A percentile compares a stretch with the other conserved stretches of the same genome.
Evolutionary conservation across 1,140 invertebrate species (phyloP).

Genomic region (Heliothis subflexa): DNA sequence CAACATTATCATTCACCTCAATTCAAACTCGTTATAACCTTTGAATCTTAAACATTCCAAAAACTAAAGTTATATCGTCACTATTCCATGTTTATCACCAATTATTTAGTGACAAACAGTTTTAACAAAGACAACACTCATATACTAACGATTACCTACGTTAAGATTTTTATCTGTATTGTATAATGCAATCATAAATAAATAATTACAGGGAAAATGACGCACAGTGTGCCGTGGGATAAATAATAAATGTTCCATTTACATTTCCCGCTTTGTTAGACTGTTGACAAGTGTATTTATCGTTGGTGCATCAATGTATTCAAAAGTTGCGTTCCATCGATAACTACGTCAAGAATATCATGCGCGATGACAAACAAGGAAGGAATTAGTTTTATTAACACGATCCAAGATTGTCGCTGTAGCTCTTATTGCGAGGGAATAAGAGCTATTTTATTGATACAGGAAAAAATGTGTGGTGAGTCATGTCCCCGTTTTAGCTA

Average conservation of each 20-base stretch:
- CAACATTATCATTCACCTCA: too few relatives aligned
- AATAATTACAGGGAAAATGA: not conserved
- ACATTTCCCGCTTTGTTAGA: conserved; percentile 1
- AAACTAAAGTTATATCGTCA: too few relatives aligned
- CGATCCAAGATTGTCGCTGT: not conserved
- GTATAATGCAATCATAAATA: conserved; percentile 1
- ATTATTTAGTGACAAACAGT: too few relatives aligned
- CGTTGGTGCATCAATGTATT: not conserved
- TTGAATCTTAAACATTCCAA: too few relatives aligned
- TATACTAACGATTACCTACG: not conserved
- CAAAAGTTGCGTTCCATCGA: not conserved
- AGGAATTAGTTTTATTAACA: conserved; percentile 33
- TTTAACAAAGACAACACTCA: not conserved
- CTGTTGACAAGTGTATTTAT: conserved; percentile 1
- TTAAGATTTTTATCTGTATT: not conserved
- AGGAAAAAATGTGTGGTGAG: conserved; percentile 42
- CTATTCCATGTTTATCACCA: too few relatives aligned
- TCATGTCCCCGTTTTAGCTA: conserved; percentile 49
- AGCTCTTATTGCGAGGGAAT: not conserved
- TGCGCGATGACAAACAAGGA: conserved; percentile 5
- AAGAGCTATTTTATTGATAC: conserved; percentile 26
- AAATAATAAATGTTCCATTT: not conserved
- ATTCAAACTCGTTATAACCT: too few relatives aligned
- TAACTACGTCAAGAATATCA: conserved; percentile 14
- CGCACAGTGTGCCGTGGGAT: not conserved